Evolutionary conservation across 2,113 vertebrate species (phyloP).

Genomic region (Ciconia maguari): DNA sequence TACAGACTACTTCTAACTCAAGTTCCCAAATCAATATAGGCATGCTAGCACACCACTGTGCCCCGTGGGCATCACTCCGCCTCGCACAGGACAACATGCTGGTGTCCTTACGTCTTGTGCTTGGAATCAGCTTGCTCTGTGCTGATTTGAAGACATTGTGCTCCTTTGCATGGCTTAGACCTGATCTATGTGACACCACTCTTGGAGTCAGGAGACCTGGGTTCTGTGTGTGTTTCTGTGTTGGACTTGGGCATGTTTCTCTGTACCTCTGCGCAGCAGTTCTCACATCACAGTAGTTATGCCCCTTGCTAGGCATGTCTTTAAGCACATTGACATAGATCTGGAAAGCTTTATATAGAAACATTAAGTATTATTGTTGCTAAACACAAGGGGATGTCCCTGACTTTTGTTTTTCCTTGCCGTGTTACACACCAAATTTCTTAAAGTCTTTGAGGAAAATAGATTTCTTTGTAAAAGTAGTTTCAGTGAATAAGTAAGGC

Average conservation of each 20-base stretch:
- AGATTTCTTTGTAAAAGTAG: neutral
- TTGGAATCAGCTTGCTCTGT: neutral
- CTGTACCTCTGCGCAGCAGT: neutral
- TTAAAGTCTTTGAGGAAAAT: neutral
- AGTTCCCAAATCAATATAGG: neutral
- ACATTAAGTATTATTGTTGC: neutral
- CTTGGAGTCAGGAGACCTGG: neutral
- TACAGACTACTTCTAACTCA: no score
- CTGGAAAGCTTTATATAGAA: neutral
- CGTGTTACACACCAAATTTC: neutral
- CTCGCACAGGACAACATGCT: fast-evolving
- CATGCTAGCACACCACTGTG: neutral
- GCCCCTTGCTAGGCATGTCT: neutral
- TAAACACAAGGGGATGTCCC: neutral
- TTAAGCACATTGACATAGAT: neutral
- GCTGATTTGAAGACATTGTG: neutral
- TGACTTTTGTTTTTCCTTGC: neutral
- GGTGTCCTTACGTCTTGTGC: neutral
- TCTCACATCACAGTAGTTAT: neutral
- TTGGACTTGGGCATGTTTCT: neutral
- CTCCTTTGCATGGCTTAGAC: neutral
- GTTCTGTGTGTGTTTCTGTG: neutral
- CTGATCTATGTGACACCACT: fast-evolving
- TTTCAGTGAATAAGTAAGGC: neutral
- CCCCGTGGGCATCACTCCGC: fast-evolving